Evolutionary conservation across 2,888 invertebrate genomes (phyloP).

Genomic region (Unio pictorum): DNA sequence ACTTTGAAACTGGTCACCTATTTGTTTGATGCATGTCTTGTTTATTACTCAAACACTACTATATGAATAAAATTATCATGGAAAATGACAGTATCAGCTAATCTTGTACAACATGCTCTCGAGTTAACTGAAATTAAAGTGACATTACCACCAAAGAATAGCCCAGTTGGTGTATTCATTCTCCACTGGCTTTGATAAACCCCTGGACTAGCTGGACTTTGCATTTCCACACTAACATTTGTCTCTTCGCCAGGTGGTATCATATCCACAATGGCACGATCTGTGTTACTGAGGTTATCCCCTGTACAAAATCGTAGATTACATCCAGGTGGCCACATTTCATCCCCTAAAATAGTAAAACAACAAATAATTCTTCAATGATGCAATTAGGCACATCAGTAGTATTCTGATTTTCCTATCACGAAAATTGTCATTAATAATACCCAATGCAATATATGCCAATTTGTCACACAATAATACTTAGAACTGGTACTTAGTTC

Average conservation of each 20-base stretch:
- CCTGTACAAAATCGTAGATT: slow-evolving; percentile 84
- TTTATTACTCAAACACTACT: no score
- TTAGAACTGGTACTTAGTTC: no score
- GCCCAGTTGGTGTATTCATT: slow-evolving; percentile 87
- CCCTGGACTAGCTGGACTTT: slow-evolving; percentile 83
- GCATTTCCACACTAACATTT: slow-evolving; percentile 85
- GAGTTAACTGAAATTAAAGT: neutral
- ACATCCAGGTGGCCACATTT: slow-evolving; percentile 87
- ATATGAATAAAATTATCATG: no score
- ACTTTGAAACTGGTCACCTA: no score
- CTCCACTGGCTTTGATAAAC: slow-evolving; percentile 91
- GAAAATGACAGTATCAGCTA: no score
- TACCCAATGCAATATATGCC: no score
- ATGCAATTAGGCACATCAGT: no score
- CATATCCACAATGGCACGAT: slow-evolving; percentile 79
- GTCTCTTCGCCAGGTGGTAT: slow-evolving; percentile 84
- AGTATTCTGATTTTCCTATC: no score
- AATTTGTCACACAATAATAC: no score
- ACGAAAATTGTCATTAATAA: no score
- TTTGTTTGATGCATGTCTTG: no score
- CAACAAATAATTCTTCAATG: no score
- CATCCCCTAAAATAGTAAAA: slow-evolving; percentile 73
- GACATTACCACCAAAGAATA: slow-evolving; percentile 89
- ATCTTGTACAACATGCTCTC: neutral
- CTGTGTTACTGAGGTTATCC: slow-evolving; percentile 76